Evolutionary conservation across 2,888 invertebrate species (phyloP).

Genomic region (Andrena haemorrhoa): DNA sequence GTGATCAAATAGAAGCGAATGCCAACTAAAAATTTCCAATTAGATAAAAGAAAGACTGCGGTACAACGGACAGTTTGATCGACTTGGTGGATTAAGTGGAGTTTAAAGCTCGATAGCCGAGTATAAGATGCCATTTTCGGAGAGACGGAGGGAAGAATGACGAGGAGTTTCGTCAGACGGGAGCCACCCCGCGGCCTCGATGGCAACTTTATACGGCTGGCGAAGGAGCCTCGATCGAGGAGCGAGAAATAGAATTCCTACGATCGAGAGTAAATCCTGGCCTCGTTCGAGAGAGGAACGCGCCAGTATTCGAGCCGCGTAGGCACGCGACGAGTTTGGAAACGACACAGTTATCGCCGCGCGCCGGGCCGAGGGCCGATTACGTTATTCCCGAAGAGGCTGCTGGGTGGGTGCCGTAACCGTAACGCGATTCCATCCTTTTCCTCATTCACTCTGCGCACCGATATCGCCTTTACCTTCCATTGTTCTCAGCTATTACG

Average conservation of each 20-base stretch:
- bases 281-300: slow-evolving; percentile 56
- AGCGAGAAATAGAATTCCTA: slow-evolving; percentile 26
- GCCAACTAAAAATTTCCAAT: neutral
- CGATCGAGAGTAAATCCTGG: slow-evolving; percentile 66
- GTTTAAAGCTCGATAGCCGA: slow-evolving; percentile 9
- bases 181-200: slow-evolving; percentile 52
- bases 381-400: slow-evolving; percentile 45
- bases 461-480: slow-evolving; percentile 30
- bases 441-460: slow-evolving; percentile 13
- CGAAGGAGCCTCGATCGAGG: slow-evolving; percentile 22
- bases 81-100: neutral
- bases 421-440: slow-evolving; percentile 26
- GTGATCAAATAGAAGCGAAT: neutral
- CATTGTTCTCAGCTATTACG: slow-evolving; percentile 13
- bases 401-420: neutral
- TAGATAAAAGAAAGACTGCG: too few species aligned
- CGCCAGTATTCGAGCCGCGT: slow-evolving; percentile 59
- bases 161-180: slow-evolving; percentile 60
- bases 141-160: slow-evolving; percentile 10
- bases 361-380: slow-evolving; percentile 51
- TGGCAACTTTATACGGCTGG: slow-evolving; percentile 60
- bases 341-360: slow-evolving; percentile 68
- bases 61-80: slow-evolving; percentile 2
- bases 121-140: slow-evolving; percentile 50
- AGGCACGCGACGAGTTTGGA: slow-evolving; percentile 68